Evolutionary conservation across 2,113 vertebrate genomes (phyloP).

Genomic region (Carollia perspicillata): DNA sequence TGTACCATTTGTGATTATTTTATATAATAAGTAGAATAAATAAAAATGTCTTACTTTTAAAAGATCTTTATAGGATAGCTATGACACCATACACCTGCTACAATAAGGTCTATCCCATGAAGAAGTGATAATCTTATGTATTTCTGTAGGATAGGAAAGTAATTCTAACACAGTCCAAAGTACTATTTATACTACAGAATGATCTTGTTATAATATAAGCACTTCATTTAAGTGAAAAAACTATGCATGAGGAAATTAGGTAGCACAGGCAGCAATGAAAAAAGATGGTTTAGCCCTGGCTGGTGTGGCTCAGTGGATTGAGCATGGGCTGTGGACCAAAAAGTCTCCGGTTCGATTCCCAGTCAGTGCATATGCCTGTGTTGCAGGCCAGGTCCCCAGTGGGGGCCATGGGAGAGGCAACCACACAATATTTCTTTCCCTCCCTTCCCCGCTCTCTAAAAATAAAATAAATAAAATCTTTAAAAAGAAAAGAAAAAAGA

Average conservation of each 20-base stretch:
- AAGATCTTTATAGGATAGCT: background rate
- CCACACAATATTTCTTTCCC: too few species aligned
- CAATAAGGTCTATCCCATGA: background rate
- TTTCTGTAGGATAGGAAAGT: background rate
- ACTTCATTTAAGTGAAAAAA: background rate
- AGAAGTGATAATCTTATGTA: background rate
- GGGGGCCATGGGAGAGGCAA: too few species aligned
- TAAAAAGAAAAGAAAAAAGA: too few species aligned
- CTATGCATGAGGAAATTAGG: background rate
- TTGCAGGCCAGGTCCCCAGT: too few species aligned
- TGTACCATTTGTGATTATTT: background rate
- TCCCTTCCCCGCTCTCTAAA: too few species aligned
- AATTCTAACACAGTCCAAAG: slow-evolving; percentile 11
- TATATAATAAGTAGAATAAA: background rate
- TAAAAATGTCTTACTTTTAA: background rate
- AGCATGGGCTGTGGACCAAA: too few species aligned
- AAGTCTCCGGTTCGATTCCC: too few species aligned
- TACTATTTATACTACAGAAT: slow-evolving; percentile 5
- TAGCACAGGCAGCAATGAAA: background rate
- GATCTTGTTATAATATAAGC: background rate
- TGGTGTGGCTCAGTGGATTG: too few species aligned
- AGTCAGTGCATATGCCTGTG: too few species aligned
- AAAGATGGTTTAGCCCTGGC: background rate
- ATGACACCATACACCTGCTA: background rate
- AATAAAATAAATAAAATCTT: too few species aligned